phyloP scores from a whole-genome alignment of 2,797 vertebrate species.

The Enteromius argenteus region DNA sequence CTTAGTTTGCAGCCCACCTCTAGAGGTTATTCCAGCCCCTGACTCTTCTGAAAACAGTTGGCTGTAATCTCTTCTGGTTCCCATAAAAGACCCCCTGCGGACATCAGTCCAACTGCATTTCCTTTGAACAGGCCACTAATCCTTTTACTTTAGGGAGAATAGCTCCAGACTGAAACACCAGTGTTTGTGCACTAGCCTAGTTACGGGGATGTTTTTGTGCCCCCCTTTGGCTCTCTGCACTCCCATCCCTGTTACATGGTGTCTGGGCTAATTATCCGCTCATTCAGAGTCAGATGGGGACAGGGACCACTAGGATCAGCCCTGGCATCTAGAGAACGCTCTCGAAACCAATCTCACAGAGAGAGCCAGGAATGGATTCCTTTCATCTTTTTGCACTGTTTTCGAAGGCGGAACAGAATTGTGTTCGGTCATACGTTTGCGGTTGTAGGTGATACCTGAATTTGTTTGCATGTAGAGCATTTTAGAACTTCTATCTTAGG shows the following conservation, averaged over 20 bases:
- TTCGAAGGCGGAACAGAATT: slow-evolving; percentile 77
- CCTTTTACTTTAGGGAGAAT: slow-evolving; percentile 71
- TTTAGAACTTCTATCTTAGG: background rate
- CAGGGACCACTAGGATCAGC: slow-evolving; percentile 54
- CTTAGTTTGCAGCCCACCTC: slow-evolving; percentile 47
- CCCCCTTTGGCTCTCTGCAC: slow-evolving; percentile 48
- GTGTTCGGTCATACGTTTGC: slow-evolving; percentile 38
- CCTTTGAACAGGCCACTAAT: slow-evolving; percentile 82
- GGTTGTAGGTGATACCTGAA: background rate
- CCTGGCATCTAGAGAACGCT: slow-evolving; percentile 64
- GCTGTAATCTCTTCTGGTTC: slow-evolving; percentile 78
- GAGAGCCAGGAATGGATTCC: slow-evolving; percentile 41
- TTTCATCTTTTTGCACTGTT: slow-evolving; percentile 73
- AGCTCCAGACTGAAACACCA: slow-evolving; percentile 64
- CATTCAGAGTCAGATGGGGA: slow-evolving; percentile 62
- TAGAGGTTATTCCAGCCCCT: slow-evolving; percentile 51
- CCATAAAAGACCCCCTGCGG: slow-evolving; percentile 68
- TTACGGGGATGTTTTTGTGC: slow-evolving; percentile 48
- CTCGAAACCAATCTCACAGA: slow-evolving; percentile 35
- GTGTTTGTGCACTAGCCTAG: slow-evolving; percentile 54
- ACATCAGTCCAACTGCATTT: slow-evolving; percentile 71
- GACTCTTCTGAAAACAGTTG: slow-evolving; percentile 48
- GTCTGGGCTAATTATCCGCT: slow-evolving; percentile 62
- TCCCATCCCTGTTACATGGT: slow-evolving; percentile 44
- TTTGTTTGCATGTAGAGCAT: background rate